These are phyloP conservation scores for Ciona savignyi DNA, from an alignment of 23 tunicate species.

Conservation along the genomic window DNA sequence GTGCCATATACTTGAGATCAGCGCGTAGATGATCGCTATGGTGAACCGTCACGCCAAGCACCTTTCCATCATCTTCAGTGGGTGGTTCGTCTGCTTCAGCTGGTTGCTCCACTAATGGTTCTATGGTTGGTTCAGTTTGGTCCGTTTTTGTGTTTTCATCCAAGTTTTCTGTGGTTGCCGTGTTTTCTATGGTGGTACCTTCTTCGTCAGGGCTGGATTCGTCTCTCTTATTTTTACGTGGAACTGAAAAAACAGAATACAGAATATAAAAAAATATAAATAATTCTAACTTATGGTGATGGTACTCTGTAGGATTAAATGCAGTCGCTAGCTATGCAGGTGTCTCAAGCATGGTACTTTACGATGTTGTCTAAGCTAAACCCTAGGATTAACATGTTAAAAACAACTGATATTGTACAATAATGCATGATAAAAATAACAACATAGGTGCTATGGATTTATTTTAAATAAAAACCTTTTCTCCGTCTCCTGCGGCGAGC, in stretches of 20 bases:
- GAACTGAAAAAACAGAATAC: background rate
- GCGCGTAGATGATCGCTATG: conserved; percentile 73
- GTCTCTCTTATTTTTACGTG: background rate
- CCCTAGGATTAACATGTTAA: too few species aligned
- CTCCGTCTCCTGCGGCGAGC: background rate
- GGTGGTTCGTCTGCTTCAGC: conserved; percentile 5
- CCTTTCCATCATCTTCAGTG: conserved; percentile 44
- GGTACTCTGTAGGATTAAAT: too few species aligned
- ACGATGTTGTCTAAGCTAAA: too few species aligned
- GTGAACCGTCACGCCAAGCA: conserved; percentile 66
- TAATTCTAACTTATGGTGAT: too few species aligned
- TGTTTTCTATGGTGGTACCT: background rate
- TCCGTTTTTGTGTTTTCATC: too few species aligned
- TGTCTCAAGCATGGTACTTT: too few species aligned
- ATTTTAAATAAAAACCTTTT: background rate
- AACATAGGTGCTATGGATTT: too few species aligned
- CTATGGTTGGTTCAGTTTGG: background rate
- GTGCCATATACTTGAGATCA: conserved; percentile 61
- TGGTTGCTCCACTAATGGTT: background rate
- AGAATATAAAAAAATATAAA: background rate
- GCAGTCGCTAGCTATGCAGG: too few species aligned
- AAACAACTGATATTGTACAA: too few species aligned
- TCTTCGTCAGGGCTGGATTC: background rate
- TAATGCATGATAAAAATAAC: too few species aligned
- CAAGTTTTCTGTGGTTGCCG: background rate